Percentiles rank a stretch among this genome's conserved stretches.
These are phyloP conservation scores for Dolichoris vasculosae DNA, from an alignment of 1,140 invertebrate species.

Conservation along the genomic window DNA sequence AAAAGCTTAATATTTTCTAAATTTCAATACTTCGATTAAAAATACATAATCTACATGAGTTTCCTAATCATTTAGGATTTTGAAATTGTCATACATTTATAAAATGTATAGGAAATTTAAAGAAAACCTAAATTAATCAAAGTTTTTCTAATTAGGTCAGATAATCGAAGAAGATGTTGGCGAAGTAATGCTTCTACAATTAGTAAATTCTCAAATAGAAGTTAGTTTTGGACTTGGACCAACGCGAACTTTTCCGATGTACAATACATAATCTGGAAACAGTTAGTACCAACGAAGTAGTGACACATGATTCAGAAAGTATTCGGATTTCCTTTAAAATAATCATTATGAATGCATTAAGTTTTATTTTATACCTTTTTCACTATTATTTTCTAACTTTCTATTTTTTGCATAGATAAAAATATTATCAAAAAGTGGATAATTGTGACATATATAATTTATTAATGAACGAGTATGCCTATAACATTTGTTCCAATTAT, in stretches of 20 bases:
- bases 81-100: not conserved
- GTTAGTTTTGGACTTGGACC: constrained; percentile 3
- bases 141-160: constrained; percentile 12
- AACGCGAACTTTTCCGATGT: not conserved
- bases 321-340: constrained; percentile 48
- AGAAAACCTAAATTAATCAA: constrained; percentile 5
- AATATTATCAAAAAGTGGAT: too few species aligned
- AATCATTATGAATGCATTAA: not conserved
- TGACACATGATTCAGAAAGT: constrained; percentile 42
- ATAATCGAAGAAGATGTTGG: not conserved
- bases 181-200: not conserved
- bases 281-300: constrained; percentile 6
- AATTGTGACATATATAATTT: too few species aligned
- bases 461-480: too few species aligned
- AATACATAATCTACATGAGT: not conserved
- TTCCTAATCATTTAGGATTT: not conserved
- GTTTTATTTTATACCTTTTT: not conserved
- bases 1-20: not conserved
- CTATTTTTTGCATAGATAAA: constrained; percentile 1
- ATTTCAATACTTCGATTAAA: not conserved
- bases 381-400: not conserved
- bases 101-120: not conserved
- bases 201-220: constrained; percentile 5
- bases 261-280: constrained; percentile 37
- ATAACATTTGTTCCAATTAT: too few species aligned